phyloP scores from a whole-genome alignment of 1,140 invertebrate species.

The Pachyrhynchus sulphureomaculatus region DNA sequence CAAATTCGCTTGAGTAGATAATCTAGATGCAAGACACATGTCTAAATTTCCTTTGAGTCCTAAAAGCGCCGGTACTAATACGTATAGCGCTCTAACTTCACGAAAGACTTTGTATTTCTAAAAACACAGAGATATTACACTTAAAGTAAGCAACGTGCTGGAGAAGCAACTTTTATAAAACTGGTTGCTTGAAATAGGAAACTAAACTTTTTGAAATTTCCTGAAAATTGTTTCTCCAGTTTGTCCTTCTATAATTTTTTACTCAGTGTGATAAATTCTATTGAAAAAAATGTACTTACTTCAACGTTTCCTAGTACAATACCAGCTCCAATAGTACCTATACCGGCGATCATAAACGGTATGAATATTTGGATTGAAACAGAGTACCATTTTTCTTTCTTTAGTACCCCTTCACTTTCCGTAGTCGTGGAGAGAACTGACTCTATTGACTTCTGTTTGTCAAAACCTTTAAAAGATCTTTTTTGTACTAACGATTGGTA shows the following conservation, averaged over 20 bases:
- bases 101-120: conserved; percentile 84
- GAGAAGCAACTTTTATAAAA: too few species aligned
- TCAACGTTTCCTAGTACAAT: conserved; percentile 80
- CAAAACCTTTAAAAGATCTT: conserved; percentile 21
- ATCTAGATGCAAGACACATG: conserved; percentile 93
- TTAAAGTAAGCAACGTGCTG: too few species aligned
- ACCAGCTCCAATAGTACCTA: conserved; percentile 92
- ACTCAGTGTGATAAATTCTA: too few species aligned
- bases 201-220: too few species aligned
- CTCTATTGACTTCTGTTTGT: conserved; percentile 37
- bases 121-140: conserved; percentile 37
- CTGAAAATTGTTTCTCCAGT: too few species aligned
- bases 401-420: conserved; percentile 39
- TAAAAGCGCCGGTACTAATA: conserved; percentile 89
- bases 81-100: conserved; percentile 81
- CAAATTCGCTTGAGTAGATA: conserved; percentile 89
- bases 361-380: conserved; percentile 86
- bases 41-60: conserved; percentile 96
- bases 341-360: conserved; percentile 91
- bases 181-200: too few species aligned
- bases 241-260: too few species aligned
- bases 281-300: conserved; percentile 60
- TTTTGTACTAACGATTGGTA: too few species aligned
- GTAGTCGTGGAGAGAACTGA: conserved; percentile 36
- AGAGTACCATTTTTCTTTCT: conserved; percentile 72